phyloP scores from a whole-genome alignment of 2,888 invertebrate genomes.

The Scaptomyza reducta region DNA sequence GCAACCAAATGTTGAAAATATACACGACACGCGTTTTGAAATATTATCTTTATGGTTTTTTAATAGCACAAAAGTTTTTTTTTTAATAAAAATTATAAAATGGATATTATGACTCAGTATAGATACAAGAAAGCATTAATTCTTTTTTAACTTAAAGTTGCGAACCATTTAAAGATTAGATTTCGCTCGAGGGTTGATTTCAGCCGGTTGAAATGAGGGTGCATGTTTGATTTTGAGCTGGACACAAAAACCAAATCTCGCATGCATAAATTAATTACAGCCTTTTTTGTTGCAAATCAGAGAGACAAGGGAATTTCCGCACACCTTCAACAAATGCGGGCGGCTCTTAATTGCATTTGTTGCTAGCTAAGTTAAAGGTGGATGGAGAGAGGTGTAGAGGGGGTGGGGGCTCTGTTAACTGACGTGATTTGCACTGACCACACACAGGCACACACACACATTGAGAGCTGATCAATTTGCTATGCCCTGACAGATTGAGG shows the following conservation, averaged over 20 bases:
- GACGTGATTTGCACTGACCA: conserved; percentile 43
- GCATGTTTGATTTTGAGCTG: not conserved
- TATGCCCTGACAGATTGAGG: conserved; percentile 62
- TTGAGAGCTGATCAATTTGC: conserved; percentile 57
- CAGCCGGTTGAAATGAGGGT: not conserved
- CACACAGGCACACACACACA: conserved; percentile 15
- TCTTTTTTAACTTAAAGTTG: not conserved
- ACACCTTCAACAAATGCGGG: conserved; percentile 28
- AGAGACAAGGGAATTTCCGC: conserved; percentile 16
- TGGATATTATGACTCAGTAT: no score
- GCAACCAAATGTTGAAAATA: conserved; percentile 14
- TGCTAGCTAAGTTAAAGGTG: not conserved
- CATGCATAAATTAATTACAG: conserved; percentile 56
- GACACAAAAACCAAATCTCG: conserved; percentile 25
- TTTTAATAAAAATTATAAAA: not conserved
- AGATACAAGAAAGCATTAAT: no score
- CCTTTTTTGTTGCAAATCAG: conserved; percentile 42
- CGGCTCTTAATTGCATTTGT: conserved; percentile 34
- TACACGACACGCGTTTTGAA: not conserved
- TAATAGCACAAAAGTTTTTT: conserved; percentile 6
- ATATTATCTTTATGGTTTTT: conserved; percentile 15
- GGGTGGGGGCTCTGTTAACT: conserved; percentile 10
- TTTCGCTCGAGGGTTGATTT: conserved; percentile 6
- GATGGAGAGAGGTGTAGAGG: not conserved
- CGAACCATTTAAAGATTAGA: not conserved